Percentiles rank a stretch among this genome's conserved stretches.
phyloP scores from a whole-genome alignment of 2,113 vertebrate genomes.

The Pycnonotus jocosus region DNA sequence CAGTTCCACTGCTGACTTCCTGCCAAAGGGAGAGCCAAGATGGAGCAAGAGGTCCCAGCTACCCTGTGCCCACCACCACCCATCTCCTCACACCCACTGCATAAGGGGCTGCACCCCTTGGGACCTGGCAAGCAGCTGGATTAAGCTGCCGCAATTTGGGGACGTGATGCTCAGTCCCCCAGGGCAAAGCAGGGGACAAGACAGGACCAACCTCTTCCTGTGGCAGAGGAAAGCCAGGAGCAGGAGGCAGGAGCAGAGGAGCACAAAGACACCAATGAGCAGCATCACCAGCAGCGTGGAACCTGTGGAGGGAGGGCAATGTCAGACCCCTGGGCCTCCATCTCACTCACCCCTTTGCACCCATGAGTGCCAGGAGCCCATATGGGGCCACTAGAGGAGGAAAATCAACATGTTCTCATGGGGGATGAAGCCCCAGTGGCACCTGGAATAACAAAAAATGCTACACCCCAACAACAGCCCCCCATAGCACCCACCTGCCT shows the following conservation, averaged over 20 bases:
- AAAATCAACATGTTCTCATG: not conserved
- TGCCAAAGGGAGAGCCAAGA: not conserved
- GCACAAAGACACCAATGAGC: constrained; percentile 70
- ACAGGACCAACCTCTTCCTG: constrained; percentile 76
- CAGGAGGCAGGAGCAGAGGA: constrained; percentile 71
- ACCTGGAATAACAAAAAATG: not conserved
- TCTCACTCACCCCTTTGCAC: not conserved
- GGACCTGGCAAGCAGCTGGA: not conserved
- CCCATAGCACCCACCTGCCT: constrained; percentile 1
- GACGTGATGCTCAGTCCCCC: accelerated
- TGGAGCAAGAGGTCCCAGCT: not conserved
- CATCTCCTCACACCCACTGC: not conserved
- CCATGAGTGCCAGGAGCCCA: not conserved
- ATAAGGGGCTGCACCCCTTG: not conserved
- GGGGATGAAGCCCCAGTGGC: not conserved
- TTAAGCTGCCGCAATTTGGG: accelerated
- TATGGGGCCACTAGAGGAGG: not conserved
- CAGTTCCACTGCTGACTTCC: not conserved
- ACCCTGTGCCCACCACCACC: not conserved
- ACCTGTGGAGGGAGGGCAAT: constrained; percentile 39
- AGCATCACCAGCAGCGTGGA: constrained; percentile 66
- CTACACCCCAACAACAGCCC: not conserved
- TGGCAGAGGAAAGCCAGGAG: constrained; percentile 75
- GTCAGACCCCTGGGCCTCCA: not conserved
- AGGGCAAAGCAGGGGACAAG: not conserved